A percentile compares a stretch with the other conserved stretches of the same genome.
Conservation (phyloP, 2,113 vertebrate species). For the Cephalopholis sonnerati region DNA sequence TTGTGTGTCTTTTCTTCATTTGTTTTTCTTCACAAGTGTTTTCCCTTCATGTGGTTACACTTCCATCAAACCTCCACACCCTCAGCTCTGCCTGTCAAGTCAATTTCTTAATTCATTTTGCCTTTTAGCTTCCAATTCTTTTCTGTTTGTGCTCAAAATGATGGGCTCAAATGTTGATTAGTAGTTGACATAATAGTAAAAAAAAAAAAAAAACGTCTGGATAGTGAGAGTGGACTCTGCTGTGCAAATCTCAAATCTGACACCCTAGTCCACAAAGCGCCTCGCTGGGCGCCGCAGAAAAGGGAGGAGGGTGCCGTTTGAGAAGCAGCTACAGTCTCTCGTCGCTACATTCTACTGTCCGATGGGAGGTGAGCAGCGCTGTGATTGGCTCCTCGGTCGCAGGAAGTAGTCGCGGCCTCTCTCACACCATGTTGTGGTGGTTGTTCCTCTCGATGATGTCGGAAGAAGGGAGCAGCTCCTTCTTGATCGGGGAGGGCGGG, state of each 20-base stretch:
- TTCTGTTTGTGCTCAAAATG: conserved; percentile 60
- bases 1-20: conserved; percentile 62
- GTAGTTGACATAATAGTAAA: conserved; percentile 80
- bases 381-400: conserved; percentile 89
- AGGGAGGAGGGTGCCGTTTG: conserved; percentile 63
- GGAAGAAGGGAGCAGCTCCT: conserved; percentile 94
- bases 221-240: conserved; percentile 83
- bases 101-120: conserved; percentile 30
- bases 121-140: conserved; percentile 71
- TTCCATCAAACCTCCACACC: conserved; percentile 55
- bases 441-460: conserved; percentile 98
- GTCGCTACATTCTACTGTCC: conserved; percentile 99
- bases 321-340: conserved; percentile 82
- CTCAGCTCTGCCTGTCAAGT: conserved; percentile 68
- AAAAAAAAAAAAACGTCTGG: conserved; percentile 64
- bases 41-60: conserved; percentile 52
- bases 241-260: conserved; percentile 74
- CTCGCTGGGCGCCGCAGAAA: conserved; percentile 27
- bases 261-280: conserved; percentile 54
- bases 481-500: conserved; percentile 90
- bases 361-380: conserved; percentile 95
- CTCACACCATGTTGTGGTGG: conserved; percentile 94
- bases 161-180: conserved; percentile 80
- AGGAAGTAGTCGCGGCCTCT: conserved; percentile 57
- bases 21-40: conserved; percentile 35